These are phyloP conservation scores for Pecten maximus DNA, from an alignment of 2,888 invertebrate species.

Conservation along the genomic window DNA sequence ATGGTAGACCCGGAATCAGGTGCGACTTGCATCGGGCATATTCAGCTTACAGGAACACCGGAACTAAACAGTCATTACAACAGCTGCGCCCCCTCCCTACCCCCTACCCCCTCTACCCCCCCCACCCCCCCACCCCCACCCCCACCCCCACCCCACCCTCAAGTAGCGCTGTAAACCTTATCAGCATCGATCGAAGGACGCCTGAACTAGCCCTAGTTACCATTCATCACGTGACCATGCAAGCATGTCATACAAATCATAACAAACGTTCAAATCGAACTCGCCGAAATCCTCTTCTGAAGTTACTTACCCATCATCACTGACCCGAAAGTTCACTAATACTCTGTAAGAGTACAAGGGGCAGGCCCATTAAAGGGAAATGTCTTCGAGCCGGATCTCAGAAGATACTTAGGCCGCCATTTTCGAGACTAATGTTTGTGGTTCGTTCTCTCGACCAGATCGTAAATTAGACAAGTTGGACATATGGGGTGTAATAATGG, in stretches of 20 bases:
- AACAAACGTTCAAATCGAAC: neutral
- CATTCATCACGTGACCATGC: neutral
- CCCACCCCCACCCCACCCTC: too few species aligned
- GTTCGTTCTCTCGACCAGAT: neutral
- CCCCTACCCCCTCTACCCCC: too few species aligned
- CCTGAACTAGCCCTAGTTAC: neutral
- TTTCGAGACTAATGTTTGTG: neutral
- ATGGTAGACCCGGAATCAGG: too few species aligned
- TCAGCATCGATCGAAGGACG: neutral
- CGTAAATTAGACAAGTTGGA: constrained; percentile 19
- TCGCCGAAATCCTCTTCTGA: neutral
- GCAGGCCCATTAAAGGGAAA: neutral
- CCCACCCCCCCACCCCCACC: too few species aligned
- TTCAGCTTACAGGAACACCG: too few species aligned
- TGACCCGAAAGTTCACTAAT: neutral
- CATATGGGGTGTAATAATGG: constrained; percentile 7
- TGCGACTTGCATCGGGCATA: too few species aligned
- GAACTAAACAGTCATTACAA: too few species aligned
- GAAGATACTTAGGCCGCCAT: neutral
- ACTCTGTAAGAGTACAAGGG: neutral
- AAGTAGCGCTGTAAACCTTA: too few species aligned
- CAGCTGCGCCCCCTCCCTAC: too few species aligned
- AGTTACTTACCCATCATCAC: neutral
- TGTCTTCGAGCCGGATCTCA: neutral
- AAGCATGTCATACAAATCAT: neutral